Base-by-base conservation (phyloP, 1,140 invertebrate species). In the Ruditapes philippinarum region DNA sequence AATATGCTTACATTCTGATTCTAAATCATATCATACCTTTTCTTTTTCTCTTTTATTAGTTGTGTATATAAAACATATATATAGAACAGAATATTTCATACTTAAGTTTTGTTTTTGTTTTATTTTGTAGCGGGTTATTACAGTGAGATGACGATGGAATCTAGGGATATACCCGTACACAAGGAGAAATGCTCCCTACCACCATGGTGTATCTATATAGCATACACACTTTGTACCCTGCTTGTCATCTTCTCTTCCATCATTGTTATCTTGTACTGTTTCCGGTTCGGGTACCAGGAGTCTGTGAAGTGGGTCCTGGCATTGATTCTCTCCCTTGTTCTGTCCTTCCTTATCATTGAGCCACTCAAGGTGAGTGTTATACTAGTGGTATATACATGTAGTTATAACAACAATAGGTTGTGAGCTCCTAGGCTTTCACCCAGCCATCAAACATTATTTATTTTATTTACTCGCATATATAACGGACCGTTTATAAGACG, bases 281-380 rank as follows among this genome's bases (percentile, higher is more conserved):
- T 94, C 82, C 86, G 91, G 49, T 95, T 95, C 84, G 95, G 95
- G 11, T 49, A 85, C 11, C 85, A 92, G 22, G 42, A 93, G 17
- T 91, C 94, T 0, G 57, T 93, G 14, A 89, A 94, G 78, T 95
- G 95, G 95, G 82, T 95, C 4, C 81, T 95, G 3, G 94, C 95
- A 19, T 80, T 95, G 0, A 31, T 94, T 78, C 83, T 94, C 42
- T 89, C 92, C 14, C 88, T 95, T 25, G 33, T 93, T 22, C 74
- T 92, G 42, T 95, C 94, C 22, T 88, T 93, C 40, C 73, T 95
- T n/a, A 5, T 95, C 25, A 91, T 93, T 51, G 95, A 95, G 88
- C 94, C 95, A 19, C 7, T 95, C 1, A 95, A 95, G 92, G 95
- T 95, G 54, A 54, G 62, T 49, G 22, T 70, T 28, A n/a, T 25